Evolutionary conservation across 2,888 invertebrate genomes (phyloP), one percentile per base, ranked within the genome.

Genomic region (Thelaira solivaga): DNA sequence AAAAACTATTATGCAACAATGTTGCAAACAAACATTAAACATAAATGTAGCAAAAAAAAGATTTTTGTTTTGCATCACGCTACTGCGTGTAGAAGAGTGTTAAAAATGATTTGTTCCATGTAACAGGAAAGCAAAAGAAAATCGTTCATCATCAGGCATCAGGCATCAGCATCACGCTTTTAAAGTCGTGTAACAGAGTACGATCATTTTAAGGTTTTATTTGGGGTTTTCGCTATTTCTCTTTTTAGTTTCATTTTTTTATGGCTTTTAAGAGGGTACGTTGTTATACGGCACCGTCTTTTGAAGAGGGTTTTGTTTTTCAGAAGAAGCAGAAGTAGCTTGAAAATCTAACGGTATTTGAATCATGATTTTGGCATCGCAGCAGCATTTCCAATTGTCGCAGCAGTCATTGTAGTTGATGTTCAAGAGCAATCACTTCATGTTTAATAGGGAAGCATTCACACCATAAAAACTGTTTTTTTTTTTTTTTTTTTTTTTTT

Each of bases 321-420:
- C 31, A 57, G 0, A 36, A 47, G 7, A 41, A 47, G 10, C 43
- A 41, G 34, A 51, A 67, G 61, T 61, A 53, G 74, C 61, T 53
- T 75, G 16, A 68, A 68, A 84, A 86, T 82, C 83, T 87, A 88
- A 87, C 88, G 87, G 88, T 85, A 87, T 83, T 85, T 87, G 87
- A 88, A 86, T 87, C 88, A 88, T 86, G 87, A 87, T 86, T 85
- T 84, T 86, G 86, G 84, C 85, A 87, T 84, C 86, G 47, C 64
- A 57, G 36, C 61, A 39, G 59, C 69, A 64, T 41, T 47, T 31
- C 20, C 65, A 59, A 51, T 10, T 43, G 57, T 59, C 68, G 36
- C 55, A n/a, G n/a, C n/a, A 31, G 41, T 51, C 51, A 13, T 43
- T 53, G 22, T 67, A 10, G 36, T 36, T 26, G 57, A 36, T 51